phyloP scores from a whole-genome alignment of 23 tunicate species.

The Trididemnum clinides region DNA sequence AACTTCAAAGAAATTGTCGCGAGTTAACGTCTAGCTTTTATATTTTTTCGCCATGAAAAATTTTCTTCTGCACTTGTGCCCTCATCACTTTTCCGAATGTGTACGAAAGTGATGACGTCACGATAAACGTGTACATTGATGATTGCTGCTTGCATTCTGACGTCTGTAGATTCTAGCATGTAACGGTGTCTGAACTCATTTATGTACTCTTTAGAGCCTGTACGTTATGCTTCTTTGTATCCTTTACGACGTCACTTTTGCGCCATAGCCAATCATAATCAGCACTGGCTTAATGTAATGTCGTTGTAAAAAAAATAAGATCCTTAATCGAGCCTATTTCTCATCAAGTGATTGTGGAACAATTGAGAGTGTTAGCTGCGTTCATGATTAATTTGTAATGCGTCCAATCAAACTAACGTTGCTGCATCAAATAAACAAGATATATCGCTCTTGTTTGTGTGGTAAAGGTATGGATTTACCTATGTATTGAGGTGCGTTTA shows the following conservation, averaged over 20 bases:
- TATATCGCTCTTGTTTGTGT: no score
- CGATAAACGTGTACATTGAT: no score
- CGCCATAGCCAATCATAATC: constrained; percentile 48
- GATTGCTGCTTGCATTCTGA: no score
- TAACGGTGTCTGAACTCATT: background rate
- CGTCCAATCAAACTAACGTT: constrained; percentile 19
- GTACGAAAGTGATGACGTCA: no score
- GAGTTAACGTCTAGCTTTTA: no score
- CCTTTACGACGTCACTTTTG: background rate
- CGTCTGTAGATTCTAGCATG: no score
- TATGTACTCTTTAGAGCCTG: background rate
- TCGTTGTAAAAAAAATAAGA: background rate
- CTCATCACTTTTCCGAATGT: no score
- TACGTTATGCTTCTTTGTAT: background rate
- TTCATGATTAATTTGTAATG: background rate
- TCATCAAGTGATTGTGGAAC: constrained; percentile 27
- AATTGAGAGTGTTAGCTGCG: constrained; percentile 13
- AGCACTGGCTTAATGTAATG: background rate
- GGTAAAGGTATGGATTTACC: no score
- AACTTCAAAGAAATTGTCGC: no score
- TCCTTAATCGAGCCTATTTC: constrained; percentile 12
- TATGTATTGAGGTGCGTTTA: no score
- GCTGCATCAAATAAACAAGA: constrained; percentile 36
- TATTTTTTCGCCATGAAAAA: no score
- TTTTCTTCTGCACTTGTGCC: background rate